Evolutionary conservation across 2,888 invertebrate genomes (phyloP), one percentile per base, ranked within the genome.

Genomic region (Tetragonisca angustula): DNA sequence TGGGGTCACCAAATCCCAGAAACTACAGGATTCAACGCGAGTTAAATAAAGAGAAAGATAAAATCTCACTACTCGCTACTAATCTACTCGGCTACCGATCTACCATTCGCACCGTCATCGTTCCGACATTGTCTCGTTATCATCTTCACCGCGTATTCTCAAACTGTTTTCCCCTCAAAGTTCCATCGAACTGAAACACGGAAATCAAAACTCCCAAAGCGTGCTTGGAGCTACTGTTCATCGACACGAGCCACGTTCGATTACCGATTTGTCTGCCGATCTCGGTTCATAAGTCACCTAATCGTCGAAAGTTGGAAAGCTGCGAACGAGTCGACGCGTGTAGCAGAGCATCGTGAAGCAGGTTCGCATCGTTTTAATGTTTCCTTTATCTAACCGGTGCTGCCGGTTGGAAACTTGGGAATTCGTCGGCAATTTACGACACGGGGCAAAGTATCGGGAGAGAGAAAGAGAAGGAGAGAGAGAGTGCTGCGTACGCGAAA

Each of bases 361-460:
- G 56, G 36, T 75, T 36, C 70, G 17, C 19, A 21, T 54, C 68
- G 54, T 61, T 82, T 81, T 70, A 73, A 72, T n/a, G 50, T 67
- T 72, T 67, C 54, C 81, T 68, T 82, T 71, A 65, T 75, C 73
- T 21, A 24, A 67, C 36, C 68, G 52, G 52, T n/a, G 76, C 49
- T 54, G 24, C 54, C 50, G 21, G n/a, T 13, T 4, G 17, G 73
- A 75, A 83, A 75, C 49, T 75, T 70, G 4, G 36, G 9, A 67
- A 83, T 73, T 83, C 49, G 19, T 32, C 11, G 65, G 62, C 70
- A 77, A 82, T 77, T 77, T 76, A 61, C 67, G 69, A 50, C 19
- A 4, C 4, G 32, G 13, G 2, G 50, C 50, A 27, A 5, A 50
- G 50, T 21, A 50, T 50, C 68, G 27, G 4, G 54, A 54, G 50